Evolutionary conservation across 2,113 vertebrate genomes (phyloP), one percentile per base, ranked within the genome.

Genomic region (Aptenodytes patagonicus): DNA sequence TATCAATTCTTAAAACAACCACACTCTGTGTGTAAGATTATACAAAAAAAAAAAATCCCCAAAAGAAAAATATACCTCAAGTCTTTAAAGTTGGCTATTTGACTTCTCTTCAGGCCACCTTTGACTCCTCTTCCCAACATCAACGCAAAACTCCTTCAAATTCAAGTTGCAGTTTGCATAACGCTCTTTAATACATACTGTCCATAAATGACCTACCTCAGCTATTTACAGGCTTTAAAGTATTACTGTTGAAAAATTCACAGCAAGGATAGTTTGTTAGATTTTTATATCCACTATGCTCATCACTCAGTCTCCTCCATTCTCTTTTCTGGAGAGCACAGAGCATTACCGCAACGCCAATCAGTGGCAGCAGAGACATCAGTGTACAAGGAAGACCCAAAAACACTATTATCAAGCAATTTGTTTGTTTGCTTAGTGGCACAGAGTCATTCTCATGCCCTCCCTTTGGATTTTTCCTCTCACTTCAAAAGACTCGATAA

Each of bases 31-130:
- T 2, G 11, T 18, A 52, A 84, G 42, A 51, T 13, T 16, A 9
- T 1, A 49, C 0, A 0, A 6, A 6, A 42, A 42, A 42, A 49
- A 19, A 24, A 25, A 65, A 32, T 26, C 3, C 4, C 40, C 18
- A 7, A 3, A 34, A 66, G 2, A 46, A n/a, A 57, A 71, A 8
- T 2, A 66, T 1, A 57, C 1, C 20, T 7, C 1, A 34, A 34
- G 12, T 44, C 42, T 70, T 57, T 25, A 55, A 60, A 24, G 9
- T 0, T 40, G 40, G 7, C 16, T 84, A 16, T 42, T 20, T 22
- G 29, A 24, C 8, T 70, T 90, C 17, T 69, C 57, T 29, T 28
- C 22, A 55, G 29, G 25, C 26, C 32, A 40, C 36, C 49, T 65
- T 3, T 22, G 28, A 66, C 17, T 55, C 44, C 24, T 60, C n/a